A percentile compares a stretch with the other conserved stretches of the same genome.
phyloP scores from a whole-genome alignment of 2,113 vertebrate genomes.

The Daboia siamensis region DNA sequence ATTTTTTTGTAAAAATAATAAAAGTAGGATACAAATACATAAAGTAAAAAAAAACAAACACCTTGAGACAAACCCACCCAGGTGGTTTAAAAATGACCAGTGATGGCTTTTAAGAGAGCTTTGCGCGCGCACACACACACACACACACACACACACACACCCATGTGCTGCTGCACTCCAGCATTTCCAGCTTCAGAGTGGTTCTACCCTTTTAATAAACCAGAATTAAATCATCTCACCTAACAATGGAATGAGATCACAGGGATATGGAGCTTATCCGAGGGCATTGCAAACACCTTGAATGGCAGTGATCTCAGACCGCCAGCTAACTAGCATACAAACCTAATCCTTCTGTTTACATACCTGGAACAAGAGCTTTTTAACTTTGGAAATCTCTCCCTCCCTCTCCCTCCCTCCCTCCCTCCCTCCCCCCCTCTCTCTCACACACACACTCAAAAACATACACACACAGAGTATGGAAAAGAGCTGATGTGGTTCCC shows the following conservation, averaged over 20 bases:
- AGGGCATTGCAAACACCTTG: neutral
- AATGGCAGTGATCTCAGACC: neutral
- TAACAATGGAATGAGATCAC: neutral
- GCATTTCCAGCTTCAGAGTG: neutral
- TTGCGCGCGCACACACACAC: neutral
- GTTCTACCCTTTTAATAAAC: neutral
- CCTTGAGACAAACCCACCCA: neutral
- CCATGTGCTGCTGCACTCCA: neutral
- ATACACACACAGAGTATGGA: neutral
- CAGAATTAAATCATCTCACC: neutral
- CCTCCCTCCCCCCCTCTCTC: too few species aligned
- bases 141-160: too few species aligned
- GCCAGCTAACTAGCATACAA: neutral
- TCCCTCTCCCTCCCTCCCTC: neutral
- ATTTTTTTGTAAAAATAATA: neutral
- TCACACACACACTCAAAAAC: too few species aligned
- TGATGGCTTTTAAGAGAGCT: neutral
- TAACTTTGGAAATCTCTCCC: neutral
- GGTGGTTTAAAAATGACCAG: neutral
- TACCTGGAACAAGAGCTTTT: neutral
- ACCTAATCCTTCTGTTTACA: neutral
- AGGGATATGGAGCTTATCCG: neutral
- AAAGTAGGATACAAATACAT: neutral
- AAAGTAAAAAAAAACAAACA: neutral
- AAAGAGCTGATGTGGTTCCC: neutral